Base-by-base conservation (phyloP, 64 coral and sea anemone species). In the Acropora tenuis region DNA sequence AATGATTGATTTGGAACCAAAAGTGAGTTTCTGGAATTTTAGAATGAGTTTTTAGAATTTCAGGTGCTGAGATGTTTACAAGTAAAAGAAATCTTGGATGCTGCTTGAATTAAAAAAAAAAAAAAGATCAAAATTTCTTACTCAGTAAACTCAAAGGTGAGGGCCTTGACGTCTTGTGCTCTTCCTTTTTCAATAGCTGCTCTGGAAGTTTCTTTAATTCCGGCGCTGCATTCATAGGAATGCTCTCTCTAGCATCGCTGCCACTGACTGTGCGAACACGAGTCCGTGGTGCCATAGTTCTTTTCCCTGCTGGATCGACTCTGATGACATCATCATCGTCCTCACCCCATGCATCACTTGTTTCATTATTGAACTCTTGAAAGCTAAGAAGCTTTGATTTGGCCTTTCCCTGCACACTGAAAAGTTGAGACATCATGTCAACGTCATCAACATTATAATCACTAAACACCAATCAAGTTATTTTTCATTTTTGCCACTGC, bases 331-430 rank as follows among this genome's bases (percentile, higher is more conserved):
- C 93, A 75, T 98, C 96, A 73, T 98, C 96, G 92, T 71, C 84
- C 1, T 98, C 96, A 88, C 92, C 94, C 97, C 97, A 99, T 1
- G 97, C 97, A 77, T 99, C 97, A 89, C 86, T 91, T 18, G 90
- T 99, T 72, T 99, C 93, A 74, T 89, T 95, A 44, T 95, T 89
- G 80, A 93, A 99, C 60, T 99, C 97, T 85, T 99, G 93, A 41
- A 99, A 99, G 4, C 94, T 96, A 41, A 93, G 42, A 0, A 88
- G 81, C 2, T 93, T 91, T 9, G 86, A 87, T 75, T 96, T 99
- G 47, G 67, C 68, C 30, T 97, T 97, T 43, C 92, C 87, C 19
- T 73, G 78, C 13, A 76, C 79, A 69, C 82, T 80, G 8, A 78
- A 88, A 68, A 30, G 12, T 16, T 40, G 41, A 6, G 8, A 88